Evolutionary conservation across 2,797 vertebrate species (phyloP), one percentile per base, ranked within the genome.

Genomic region (Cirrhinus mrigala): DNA sequence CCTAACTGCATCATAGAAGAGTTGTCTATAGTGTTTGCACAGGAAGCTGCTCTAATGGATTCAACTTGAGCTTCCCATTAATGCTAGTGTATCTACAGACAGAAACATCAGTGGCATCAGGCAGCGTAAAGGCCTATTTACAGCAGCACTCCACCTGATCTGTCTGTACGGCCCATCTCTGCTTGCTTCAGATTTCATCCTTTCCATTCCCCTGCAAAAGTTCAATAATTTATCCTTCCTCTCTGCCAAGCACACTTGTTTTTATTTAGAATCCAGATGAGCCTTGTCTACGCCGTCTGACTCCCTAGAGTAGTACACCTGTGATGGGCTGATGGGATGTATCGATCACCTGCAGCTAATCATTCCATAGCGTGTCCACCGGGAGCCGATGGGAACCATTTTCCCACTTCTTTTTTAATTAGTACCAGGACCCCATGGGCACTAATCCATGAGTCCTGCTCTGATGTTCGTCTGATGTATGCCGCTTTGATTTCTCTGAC

Each of bases 401-500:
- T 92, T 93, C 92, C 86, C 88, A 89, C 89, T 92, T 87, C 91
- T 92, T 92, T 92, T 94, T 92, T 94, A 94, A 95, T 95, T 95
- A 95, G 91, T 70, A 58, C 91, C 92, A 91, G 89, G 93, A 94
- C 91, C 89, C 94, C 90, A 82, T 91, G 89, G 94, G 93, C 92
- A 66, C 92, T 94, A 94, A 94, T 95, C 95, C 92, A 94, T 94
- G 93, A 91, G 82, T 90, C 90, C 91, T 88, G 89, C 91, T 95
- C 92, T 95, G 93, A 94, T 95, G 93, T 95, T 95, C 94, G 89
- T 95, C 91, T 93, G 94, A 95, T 94, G 94, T 96, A 90, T 82
- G 22, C 87, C 2, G 87, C 94, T 96, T 96, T 96, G 94, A 96
- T 96, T 95, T 93, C 87, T 93, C 92, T 92, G 93, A 94, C 94